Conservation (phyloP, 2,113 vertebrate genomes). For the Antechinus flavipes region DNA sequence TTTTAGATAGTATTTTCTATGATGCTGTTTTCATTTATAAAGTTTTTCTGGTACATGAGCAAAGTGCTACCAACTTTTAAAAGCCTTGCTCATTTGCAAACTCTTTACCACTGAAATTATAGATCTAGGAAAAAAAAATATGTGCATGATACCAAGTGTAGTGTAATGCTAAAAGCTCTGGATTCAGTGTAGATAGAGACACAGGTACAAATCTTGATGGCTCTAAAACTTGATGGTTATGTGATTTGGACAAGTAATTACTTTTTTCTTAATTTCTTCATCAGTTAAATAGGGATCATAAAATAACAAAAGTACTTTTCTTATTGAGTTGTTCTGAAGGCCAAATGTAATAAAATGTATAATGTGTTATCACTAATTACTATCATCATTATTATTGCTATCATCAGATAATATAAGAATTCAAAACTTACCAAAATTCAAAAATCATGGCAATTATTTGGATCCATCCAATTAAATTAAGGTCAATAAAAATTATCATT, state of each 20-base stretch:
- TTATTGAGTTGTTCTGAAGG: neutral
- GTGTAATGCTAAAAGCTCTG: neutral
- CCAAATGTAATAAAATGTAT: neutral
- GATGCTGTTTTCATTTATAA: neutral
- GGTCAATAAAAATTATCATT: neutral
- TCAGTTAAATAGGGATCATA: neutral
- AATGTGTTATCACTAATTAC: neutral
- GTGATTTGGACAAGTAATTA: neutral
- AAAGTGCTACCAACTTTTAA: neutral
- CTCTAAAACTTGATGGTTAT: neutral
- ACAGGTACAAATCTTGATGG: neutral
- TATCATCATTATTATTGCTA: too few species aligned
- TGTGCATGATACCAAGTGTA: neutral
- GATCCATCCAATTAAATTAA: neutral
- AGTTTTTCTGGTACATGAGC: neutral
- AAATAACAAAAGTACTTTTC: neutral
- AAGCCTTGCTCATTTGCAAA: neutral
- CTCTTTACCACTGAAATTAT: neutral
- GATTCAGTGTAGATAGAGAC: neutral
- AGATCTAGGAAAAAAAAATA: neutral
- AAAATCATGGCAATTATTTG: neutral
- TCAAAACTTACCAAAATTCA: neutral
- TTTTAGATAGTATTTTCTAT: neutral
- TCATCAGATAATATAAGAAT: neutral
- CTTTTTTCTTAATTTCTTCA: neutral